Base-by-base conservation (phyloP, 1,140 invertebrate genomes). In the Ips typographus region DNA sequence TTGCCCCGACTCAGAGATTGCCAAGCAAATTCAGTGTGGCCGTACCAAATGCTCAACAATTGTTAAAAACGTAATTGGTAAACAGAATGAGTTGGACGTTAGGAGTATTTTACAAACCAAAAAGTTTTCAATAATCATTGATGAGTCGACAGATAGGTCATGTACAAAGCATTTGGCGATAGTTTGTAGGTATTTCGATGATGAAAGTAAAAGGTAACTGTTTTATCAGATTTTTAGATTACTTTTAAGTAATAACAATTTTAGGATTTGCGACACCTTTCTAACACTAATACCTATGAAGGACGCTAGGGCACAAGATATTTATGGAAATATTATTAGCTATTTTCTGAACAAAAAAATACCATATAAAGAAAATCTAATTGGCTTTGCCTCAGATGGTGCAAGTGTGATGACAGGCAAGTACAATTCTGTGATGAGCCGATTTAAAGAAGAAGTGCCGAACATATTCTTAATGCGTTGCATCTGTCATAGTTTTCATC, bases 41-140 rank as follows among this genome's bases (percentile, higher is more conserved):
- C 43, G 65, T 36, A 71, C 65, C 42, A 71, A 71, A 64, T 41
- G 41, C 40, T 40, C 59, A 40, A 2, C 40, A 43, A 40, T 71
- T 37, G 38, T 71, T 37, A 64, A 51, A 38, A 64, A 71, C 52
- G 47, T 64, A 5, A 64, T 59, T 7, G 70, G 70, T 36, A 43
- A 65, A 37, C 36, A 47, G 22, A 63, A 44, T 53, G 38, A 64
- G 40, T 42, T 41, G 51, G 36, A 66, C 59, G 40, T 76, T 67
- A 72, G 71, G 67, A 66, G 61, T 63, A 52, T 72, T 64, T 61
- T 80, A 22, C 56, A 72, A 71, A 68, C 60, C 41, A 71, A 72
- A n/a, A 76, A 77, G 63, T 81, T 82, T 76, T 79, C 77, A 40
- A 65, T 81, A 63, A 77, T 81, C 40, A 74, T 80, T 62, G 79